Conservation (phyloP, 2,888 invertebrate species). For the Apotomis capreana region DNA sequence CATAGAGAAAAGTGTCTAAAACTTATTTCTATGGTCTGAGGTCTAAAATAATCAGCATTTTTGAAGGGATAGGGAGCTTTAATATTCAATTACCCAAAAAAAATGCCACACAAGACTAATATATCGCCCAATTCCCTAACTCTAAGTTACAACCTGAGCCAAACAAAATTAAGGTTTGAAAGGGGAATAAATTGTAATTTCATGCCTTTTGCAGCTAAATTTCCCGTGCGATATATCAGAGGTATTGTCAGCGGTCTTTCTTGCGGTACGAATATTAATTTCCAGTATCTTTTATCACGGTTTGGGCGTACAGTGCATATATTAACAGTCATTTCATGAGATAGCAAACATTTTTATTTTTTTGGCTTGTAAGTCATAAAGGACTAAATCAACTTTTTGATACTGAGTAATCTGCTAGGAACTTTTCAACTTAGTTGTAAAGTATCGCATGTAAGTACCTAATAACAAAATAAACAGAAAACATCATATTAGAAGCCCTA, state of each 20-base stretch:
- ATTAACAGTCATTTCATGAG: conserved; percentile 5
- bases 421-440: too few relatives aligned
- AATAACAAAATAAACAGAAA: too few relatives aligned
- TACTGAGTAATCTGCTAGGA: too few relatives aligned
- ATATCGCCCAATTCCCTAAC: not conserved
- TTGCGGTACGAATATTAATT: conserved; percentile 57
- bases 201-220: conserved; percentile 37
- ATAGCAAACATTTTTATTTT: too few relatives aligned
- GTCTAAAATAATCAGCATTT: too few relatives aligned
- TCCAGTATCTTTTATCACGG: conserved; percentile 56
- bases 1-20: too few relatives aligned
- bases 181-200: conserved; percentile 39
- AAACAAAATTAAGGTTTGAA: conserved; percentile 37
- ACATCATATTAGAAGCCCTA: too few relatives aligned
- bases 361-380: too few relatives aligned
- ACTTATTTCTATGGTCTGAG: too few relatives aligned
- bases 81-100: conserved; percentile 9
- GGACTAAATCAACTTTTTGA: too few relatives aligned
- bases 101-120: not conserved
- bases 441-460: too few relatives aligned
- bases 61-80: not conserved
- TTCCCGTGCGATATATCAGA: conserved; percentile 39
- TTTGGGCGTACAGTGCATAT: conserved; percentile 36
- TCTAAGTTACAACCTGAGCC: conserved; percentile 24
- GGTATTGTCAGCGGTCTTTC: conserved; percentile 55